Evolutionary conservation across 2,888 invertebrate genomes (phyloP).

Genomic region (Eristalis tenax): DNA sequence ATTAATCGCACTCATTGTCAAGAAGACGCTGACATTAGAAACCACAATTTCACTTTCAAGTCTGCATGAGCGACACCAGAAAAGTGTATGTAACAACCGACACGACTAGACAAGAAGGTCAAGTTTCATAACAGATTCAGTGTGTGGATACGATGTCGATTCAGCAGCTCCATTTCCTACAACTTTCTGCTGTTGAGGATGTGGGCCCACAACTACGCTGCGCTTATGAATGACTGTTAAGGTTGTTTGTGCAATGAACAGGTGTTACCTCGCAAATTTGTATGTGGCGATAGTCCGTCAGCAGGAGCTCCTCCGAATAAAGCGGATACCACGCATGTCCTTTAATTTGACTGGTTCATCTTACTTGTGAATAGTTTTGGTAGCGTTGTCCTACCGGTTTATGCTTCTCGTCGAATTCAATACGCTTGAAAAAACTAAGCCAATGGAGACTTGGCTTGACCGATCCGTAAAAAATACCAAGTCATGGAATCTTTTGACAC

Average conservation of each 20-base stretch:
- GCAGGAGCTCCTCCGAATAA: no score
- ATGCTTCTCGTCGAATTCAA: no score
- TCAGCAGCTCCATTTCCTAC: background rate
- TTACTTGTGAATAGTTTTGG: no score
- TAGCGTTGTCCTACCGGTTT: no score
- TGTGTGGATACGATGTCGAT: background rate
- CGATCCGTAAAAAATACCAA: no score
- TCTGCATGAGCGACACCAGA: background rate
- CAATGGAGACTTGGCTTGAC: no score
- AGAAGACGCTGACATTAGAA: background rate
- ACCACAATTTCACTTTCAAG: constrained; percentile 46
- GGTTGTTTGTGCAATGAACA: background rate
- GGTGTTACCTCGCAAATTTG: no score
- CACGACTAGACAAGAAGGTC: constrained; percentile 28
- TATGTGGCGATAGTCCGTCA: no score
- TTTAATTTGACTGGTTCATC: no score
- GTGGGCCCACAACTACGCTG: background rate
- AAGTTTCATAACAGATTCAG: constrained; percentile 14
- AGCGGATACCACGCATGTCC: no score
- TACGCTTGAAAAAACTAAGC: no score
- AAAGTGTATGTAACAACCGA: background rate
- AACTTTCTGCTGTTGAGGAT: background rate
- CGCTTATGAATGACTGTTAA: background rate
- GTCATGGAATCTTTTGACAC: no score
- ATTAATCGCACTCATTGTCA: background rate